Percentiles rank a stretch among this genome's conserved stretches.
phyloP scores from a whole-genome alignment of 2,113 vertebrate genomes.

The Urocynchramus pylzowi region DNA sequence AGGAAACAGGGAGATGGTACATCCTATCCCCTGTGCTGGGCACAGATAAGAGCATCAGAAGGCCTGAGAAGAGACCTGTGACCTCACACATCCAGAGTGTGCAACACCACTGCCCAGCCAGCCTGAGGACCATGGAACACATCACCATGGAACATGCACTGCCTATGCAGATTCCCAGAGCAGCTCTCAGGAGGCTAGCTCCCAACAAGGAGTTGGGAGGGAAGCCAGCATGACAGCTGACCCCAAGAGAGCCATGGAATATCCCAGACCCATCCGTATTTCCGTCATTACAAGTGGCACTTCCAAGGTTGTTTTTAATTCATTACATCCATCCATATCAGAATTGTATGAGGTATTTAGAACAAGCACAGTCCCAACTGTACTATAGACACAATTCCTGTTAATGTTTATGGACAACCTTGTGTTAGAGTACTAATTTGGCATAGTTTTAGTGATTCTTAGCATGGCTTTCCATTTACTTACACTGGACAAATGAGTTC shows the following conservation, averaged over 20 bases:
- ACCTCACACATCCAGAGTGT: not conserved
- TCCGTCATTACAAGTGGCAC: not conserved
- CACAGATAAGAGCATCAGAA: not conserved
- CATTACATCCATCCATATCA: accelerated
- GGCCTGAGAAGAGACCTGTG: not conserved
- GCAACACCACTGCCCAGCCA: accelerated
- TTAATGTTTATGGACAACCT: not conserved
- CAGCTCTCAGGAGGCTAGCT: not conserved
- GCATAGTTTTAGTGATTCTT: not conserved
- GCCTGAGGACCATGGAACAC: not conserved
- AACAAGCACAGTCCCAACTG: not conserved
- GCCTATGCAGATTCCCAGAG: not conserved
- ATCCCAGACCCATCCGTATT: not conserved
- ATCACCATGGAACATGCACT: not conserved
- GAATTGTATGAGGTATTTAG: not conserved
- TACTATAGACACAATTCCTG: not conserved
- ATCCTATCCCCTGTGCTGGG: not conserved
- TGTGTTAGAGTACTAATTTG: not conserved
- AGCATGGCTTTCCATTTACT: not conserved
- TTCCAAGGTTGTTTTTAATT: not conserved
- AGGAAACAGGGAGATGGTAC: not conserved
- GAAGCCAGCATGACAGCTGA: not conserved
- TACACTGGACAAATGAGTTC: not conserved
- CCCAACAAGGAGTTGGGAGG: not conserved
- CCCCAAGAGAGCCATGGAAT: not conserved